These are phyloP conservation scores for Torymus tubicola DNA, from an alignment of 2,888 invertebrate genomes.

Conservation along the genomic window DNA sequence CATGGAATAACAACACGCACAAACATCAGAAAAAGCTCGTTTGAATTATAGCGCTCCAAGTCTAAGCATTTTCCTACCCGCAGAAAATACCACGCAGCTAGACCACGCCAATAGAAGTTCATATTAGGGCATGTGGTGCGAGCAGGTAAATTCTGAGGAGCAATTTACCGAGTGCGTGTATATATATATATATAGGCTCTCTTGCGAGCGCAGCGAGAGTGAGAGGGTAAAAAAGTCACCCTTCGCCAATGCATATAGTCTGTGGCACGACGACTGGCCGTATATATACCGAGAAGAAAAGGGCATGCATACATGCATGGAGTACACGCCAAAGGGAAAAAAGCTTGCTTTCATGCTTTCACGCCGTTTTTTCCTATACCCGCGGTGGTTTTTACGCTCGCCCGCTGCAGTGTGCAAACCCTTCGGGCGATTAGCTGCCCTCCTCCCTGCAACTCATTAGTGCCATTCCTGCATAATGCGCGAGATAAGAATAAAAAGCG, in stretches of 20 bases:
- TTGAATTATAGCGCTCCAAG: no score
- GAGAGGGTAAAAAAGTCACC: slow-evolving; percentile 16
- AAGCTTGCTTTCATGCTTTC: slow-evolving; percentile 45
- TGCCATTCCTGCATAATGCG: slow-evolving; percentile 45
- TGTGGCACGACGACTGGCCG: no score
- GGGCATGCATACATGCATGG: slow-evolving; percentile 7
- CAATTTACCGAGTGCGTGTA: slow-evolving; percentile 28
- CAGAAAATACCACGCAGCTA: neutral
- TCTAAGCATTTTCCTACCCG: neutral
- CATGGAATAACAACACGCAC: no score
- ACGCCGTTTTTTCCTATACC: slow-evolving; percentile 21
- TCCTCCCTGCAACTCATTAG: slow-evolving; percentile 43
- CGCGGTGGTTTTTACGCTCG: neutral
- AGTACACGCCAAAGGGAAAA: slow-evolving; percentile 23
- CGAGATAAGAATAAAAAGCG: slow-evolving; percentile 44
- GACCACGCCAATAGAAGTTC: neutral
- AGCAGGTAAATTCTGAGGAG: slow-evolving; percentile 30
- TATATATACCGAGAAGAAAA: slow-evolving; percentile 28
- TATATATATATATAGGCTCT: no score
- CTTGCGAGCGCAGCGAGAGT: neutral
- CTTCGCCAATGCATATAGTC: neutral
- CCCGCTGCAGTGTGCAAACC: no score
- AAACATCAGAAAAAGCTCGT: no score
- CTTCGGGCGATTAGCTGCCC: slow-evolving; percentile 28
- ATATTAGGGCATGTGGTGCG: slow-evolving; percentile 2